Evolutionary conservation across 2,888 invertebrate genomes (phyloP).

Genomic region (Sphinx pinastri): DNA sequence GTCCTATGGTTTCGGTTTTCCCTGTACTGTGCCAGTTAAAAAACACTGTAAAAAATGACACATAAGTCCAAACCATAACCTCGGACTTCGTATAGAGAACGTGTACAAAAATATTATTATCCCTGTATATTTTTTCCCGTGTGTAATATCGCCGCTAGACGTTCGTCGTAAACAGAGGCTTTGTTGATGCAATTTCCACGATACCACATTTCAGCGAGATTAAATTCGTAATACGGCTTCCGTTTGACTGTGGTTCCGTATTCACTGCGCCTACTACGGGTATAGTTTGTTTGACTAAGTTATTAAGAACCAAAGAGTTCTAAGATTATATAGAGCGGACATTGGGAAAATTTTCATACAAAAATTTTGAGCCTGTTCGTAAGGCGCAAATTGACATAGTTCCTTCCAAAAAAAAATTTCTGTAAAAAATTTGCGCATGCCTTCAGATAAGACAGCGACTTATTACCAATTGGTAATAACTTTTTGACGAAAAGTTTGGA

Average conservation of each 20-base stretch:
- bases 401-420: too few species aligned
- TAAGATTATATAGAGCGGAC: too few species aligned
- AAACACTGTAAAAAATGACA: too few species aligned
- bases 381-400: too few species aligned
- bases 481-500: too few species aligned
- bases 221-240: constrained; percentile 79
- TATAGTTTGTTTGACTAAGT: constrained; percentile 44
- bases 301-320: constrained; percentile 41
- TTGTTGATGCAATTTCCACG: constrained; percentile 75
- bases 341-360: too few species aligned
- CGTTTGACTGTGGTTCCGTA: constrained; percentile 67
- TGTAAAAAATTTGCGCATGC: too few species aligned
- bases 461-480: too few species aligned
- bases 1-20: too few species aligned
- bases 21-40: too few species aligned
- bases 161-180: constrained; percentile 73
- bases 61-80: not conserved
- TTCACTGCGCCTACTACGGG: constrained; percentile 67
- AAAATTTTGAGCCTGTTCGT: too few species aligned
- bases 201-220: constrained; percentile 81
- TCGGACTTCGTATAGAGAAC: constrained; percentile 12
- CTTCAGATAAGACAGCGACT: too few species aligned
- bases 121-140: constrained; percentile 56
- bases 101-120: constrained; percentile 48
- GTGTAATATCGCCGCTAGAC: constrained; percentile 59